Base-by-base conservation (phyloP, 30 jellyfish, hydroid and myxozoan genomes). In the Cassiopea andromeda region DNA sequence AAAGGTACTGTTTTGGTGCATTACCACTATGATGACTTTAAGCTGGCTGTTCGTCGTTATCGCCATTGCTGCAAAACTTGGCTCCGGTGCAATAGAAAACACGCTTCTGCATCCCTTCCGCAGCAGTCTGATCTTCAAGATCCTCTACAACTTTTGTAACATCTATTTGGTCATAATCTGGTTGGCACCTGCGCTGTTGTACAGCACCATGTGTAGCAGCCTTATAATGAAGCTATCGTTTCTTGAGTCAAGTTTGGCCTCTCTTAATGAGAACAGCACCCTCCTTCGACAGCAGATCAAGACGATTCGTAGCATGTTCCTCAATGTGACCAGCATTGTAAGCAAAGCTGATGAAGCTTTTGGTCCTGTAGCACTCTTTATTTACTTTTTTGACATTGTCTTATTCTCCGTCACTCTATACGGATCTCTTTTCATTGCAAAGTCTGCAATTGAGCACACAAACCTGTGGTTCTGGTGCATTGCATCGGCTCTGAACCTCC, bases 311-410 rank as follows among this genome's bases (percentile, higher is more conserved):
- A 50, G 44, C 17, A 86, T 76, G 93, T 86, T 49, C 59, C 73
- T 86, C 82, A 61, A 75, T 78, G 67, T 69, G 74, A 75, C 84
- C 1, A 43, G 79, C 18, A 79, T 86, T 71, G 89, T 69, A 1
- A 79, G 78, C 9, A 71, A 66, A 27, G 89, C 88, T 7, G 93
- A 86, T 58, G 89, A 77, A 27, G 38, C 66, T 64, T 86, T 75
- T 61, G 93, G 93, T 68, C 89, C 87, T 67, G 57, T 86, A 50
- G 89, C 87, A 0, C 82, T 86, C 47, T 66, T 69, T 16, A 77
- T 86, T 17, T 86, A 86, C 71, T 70, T 86, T 60, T 75, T 75
- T 46, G 93, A 86, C 83, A 77, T 86, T 4, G 93, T 75, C 27
- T 69, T 69, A 67, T 86, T 86, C 75, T 86, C 93, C 7, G 43